phyloP scores from a whole-genome alignment of 2,113 vertebrate genomes.

The Corythornis madagascariensis region DNA sequence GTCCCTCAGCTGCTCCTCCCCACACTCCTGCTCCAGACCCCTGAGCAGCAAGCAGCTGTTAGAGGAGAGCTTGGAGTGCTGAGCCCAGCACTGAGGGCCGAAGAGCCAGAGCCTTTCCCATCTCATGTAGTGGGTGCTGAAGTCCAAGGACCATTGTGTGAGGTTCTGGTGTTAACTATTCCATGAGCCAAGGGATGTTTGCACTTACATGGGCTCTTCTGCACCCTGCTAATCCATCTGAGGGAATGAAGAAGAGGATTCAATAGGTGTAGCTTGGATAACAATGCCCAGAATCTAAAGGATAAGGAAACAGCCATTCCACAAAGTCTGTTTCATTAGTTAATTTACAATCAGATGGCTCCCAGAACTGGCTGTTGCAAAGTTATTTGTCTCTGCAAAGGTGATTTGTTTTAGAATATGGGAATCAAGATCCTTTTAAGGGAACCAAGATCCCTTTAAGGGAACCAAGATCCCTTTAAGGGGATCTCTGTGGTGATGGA shows the following conservation, averaged over 20 bases:
- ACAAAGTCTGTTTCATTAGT: background rate
- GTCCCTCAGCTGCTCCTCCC: no score
- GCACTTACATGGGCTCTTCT: background rate
- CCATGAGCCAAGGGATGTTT: fast-evolving
- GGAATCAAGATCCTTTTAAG: background rate
- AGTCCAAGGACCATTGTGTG: fast-evolving
- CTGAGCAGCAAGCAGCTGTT: background rate
- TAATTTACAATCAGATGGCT: background rate
- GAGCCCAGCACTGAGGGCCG: fast-evolving
- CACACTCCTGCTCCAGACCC: no score
- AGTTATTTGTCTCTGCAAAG: background rate
- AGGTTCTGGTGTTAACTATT: fast-evolving
- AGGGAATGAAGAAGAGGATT: background rate
- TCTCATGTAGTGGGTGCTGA: fast-evolving
- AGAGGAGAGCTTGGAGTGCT: background rate
- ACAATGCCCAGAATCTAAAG: background rate
- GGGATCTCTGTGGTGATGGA: background rate
- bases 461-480: background rate
- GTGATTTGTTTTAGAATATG: background rate
- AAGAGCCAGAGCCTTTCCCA: background rate
- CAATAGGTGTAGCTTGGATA: background rate
- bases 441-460: background rate
- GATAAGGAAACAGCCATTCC: background rate
- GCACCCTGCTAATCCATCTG: background rate
- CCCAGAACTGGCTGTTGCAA: background rate